Base-by-base conservation (phyloP, 2,888 invertebrate species). In the Agonopterix subpropinquella region DNA sequence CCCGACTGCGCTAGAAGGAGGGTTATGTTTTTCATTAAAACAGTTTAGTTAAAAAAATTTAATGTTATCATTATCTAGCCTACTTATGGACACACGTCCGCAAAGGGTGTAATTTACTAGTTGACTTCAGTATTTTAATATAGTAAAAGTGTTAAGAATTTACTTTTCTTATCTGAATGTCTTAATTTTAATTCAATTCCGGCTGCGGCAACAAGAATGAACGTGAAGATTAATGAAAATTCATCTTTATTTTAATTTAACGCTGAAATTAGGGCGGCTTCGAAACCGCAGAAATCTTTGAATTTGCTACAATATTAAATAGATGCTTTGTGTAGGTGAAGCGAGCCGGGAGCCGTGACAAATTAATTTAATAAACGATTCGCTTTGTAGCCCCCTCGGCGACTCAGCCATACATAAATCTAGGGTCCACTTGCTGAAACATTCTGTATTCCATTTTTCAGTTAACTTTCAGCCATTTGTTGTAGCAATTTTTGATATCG, bases 321-420 rank as follows among this genome's bases (percentile, higher is more conserved):
- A 53, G 56, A 58, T 55, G 54, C 58, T 60, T 58, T 60, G 55
- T 62, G 51, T 54, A 51, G 28, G 50, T 47, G 58, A 54, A 56
- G 55, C 57, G 59, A 53, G 55, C 50, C 58, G 55, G 49, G 53
- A 53, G 53, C 56, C 52, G 59, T 56, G 62, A 58, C 61, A 62
- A 62, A 64, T 64, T 61, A 62, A 62, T 62, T 59, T 59, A 62
- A 61, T 64, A 60, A 60, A 59, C 58, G 58, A 49, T 13, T 42
- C 42, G 35, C 47, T 41, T 42, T 42, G 47, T 42, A 28, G 41
- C 4, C 13, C 35, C 28, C 28, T 28, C 28, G 28, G 28, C 7
- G 28, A 28, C 28, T 28, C 28, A 28, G 28, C 5, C 28, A 28
- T 28, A 28, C 28, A 28, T 28, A 28, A 28, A 28, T 28, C 28